Percentiles rank a stretch among this genome's conserved stretches.
phyloP scores from a whole-genome alignment of 2,797 vertebrate genomes.

The Acanthis flammea region DNA sequence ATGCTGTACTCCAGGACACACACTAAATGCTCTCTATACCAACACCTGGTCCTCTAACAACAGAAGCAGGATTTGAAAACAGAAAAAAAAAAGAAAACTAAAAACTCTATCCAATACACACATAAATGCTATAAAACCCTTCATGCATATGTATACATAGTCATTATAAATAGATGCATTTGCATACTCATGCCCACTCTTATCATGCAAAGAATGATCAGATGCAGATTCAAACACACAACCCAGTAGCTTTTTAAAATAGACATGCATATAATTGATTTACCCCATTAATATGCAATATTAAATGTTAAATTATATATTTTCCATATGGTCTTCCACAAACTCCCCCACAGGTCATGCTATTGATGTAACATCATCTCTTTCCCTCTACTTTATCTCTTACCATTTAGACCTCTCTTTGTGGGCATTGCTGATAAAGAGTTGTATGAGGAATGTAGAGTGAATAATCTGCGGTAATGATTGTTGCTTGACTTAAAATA shows the following conservation, averaged over 20 bases:
- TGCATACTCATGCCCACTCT: neutral
- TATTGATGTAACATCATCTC: neutral
- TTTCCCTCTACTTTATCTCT: neutral
- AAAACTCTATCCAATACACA: neutral
- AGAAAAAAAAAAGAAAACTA: neutral
- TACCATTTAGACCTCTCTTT: constrained; percentile 8
- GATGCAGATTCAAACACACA: neutral
- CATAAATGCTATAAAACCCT: neutral
- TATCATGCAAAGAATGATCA: neutral
- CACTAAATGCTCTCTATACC: neutral
- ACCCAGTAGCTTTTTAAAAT: neutral
- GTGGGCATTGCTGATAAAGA: neutral
- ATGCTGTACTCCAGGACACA: neutral
- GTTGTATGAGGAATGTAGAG: neutral
- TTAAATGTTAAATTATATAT: neutral
- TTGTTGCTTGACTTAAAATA: constrained; percentile 10
- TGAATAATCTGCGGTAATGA: constrained; percentile 4
- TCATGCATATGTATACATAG: neutral
- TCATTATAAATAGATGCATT: neutral
- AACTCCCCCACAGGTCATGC: neutral
- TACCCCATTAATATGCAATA: neutral
- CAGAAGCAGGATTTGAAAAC: neutral
- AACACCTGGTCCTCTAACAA: neutral
- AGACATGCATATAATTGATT: neutral
- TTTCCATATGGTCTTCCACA: neutral